phyloP scores from a whole-genome alignment of 92 coral and sea anemone genomes.

The Bergia puertoricense region DNA sequence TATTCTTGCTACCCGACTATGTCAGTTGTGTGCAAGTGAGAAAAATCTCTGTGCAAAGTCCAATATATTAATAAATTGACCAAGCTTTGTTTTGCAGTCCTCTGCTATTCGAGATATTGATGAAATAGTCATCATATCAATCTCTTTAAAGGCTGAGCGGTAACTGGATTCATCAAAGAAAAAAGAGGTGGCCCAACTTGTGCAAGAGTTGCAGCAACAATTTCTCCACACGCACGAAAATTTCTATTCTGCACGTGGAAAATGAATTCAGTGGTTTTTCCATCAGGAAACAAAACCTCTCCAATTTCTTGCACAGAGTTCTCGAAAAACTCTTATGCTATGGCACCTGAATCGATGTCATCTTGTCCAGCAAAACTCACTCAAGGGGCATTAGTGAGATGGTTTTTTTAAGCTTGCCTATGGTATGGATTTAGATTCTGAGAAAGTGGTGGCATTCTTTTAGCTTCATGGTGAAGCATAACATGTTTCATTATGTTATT shows the following conservation, averaged over 20 bases:
- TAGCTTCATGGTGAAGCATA: background rate
- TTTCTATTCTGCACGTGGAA: conserved; percentile 57
- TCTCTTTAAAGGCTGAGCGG: conserved; percentile 39
- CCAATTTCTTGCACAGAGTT: conserved; percentile 43
- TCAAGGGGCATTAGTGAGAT: conserved; percentile 40
- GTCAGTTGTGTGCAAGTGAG: too few relatives aligned
- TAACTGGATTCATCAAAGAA: conserved; percentile 46
- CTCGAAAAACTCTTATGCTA: conserved; percentile 56
- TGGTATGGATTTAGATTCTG: conserved; percentile 60
- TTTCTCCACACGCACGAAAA: conserved; percentile 57
- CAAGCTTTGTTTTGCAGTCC: background rate
- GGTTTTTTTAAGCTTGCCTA: conserved; percentile 57
- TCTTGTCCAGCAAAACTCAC: conserved; percentile 60
- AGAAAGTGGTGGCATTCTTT: conserved; percentile 52
- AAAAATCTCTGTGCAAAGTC: too few relatives aligned
- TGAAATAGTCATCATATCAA: conserved; percentile 59
- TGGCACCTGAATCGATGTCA: conserved; percentile 61
- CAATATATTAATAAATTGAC: too few relatives aligned
- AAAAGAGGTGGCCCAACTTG: conserved; percentile 64
- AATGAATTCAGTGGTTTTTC: conserved; percentile 45
- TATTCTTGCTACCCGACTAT: too few relatives aligned
- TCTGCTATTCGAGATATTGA: conserved; percentile 43
- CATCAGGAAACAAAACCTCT: conserved; percentile 56
- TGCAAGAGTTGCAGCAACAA: conserved; percentile 52
- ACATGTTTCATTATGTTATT: too few relatives aligned